Evolutionary conservation across 2,888 invertebrate species (phyloP), one percentile per base, ranked within the genome.

Genomic region (Bellardia pandia): DNA sequence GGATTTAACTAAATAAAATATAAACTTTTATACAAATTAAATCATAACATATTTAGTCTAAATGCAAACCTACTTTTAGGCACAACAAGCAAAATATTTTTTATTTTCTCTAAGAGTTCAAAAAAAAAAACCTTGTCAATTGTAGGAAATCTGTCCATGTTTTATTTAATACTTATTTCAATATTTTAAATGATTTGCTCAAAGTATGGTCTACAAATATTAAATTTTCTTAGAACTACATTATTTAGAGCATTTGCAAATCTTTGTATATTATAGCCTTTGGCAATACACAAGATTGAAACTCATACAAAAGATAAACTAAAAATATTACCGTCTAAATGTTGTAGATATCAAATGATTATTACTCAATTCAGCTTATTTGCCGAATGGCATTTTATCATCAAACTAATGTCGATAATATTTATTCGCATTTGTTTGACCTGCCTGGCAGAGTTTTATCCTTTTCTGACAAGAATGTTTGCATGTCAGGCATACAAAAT

Each of bases 361-460:
- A 80, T 51, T 45, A 51, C 48, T 58, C 58, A 60, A 82, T 76
- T 76, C 75, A 69, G 45, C 48, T 66, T 60, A 75, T 75, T 82
- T 83, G 64, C 69, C 69, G 69, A 45, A 71, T 30, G 62, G 69
- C 83, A 83, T 76, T 83, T 83, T 45, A 64, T 60, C 71, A 74
- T 51, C 58, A 66, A 78, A 74, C 58, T 74, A 74, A 85, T 85
- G 51, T 48, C 51, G 58, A 60, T 68, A 74, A 79, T 79, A 68
- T 85, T 68, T 74, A 53, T 58, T 78, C 45, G 42, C 16, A 37
- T 33, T 37, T 64, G 40, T 71, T 83, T 76, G 75, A 64, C 60
- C 68, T 60, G 60, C 8, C 58, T 58, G 53, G 9, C 14, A 9
- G 30, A 45, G 62, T 33, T 33, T 82, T n/a, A 77, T 77, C 37